phyloP scores from a whole-genome alignment of 2,888 invertebrate species.

The Drosophila incognita region DNA sequence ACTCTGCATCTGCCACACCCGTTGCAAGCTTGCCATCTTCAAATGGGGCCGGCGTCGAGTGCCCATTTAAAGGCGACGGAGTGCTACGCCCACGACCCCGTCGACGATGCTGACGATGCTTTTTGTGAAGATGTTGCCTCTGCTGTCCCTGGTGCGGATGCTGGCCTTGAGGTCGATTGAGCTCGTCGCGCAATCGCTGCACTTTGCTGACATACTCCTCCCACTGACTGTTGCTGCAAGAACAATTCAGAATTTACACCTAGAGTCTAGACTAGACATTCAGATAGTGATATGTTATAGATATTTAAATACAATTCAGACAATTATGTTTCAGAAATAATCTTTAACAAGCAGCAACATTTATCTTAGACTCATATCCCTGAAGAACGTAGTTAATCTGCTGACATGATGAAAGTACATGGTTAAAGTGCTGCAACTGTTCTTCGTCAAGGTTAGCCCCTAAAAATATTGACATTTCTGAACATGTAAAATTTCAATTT shows the following conservation, averaged over 20 bases:
- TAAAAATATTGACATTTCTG: not conserved
- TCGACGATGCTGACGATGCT: slow-evolving; percentile 50
- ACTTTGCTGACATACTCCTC: slow-evolving; percentile 78
- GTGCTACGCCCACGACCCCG: slow-evolving; percentile 44
- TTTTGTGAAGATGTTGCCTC: slow-evolving; percentile 53
- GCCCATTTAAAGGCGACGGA: slow-evolving; percentile 69
- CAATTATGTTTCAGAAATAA: not conserved
- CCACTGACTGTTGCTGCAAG: slow-evolving; percentile 59
- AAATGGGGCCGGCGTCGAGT: slow-evolving; percentile 76
- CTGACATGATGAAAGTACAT: not conserved
- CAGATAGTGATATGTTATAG: too few relatives aligned
- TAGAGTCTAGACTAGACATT: not conserved
- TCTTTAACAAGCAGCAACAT: not conserved
- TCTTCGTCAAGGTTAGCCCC: not conserved
- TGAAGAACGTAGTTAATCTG: too few relatives aligned
- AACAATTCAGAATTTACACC: not conserved
- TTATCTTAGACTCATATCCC: not conserved
- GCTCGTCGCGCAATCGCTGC: slow-evolving; percentile 82
- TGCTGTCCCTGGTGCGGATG: slow-evolving; percentile 34
- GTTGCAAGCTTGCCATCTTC: slow-evolving; percentile 64
- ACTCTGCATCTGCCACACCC: slow-evolving; percentile 73
- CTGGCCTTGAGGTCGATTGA: slow-evolving; percentile 76
- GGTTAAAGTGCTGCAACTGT: not conserved
- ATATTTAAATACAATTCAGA: not conserved
- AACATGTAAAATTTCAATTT: slow-evolving; percentile 4